Evolutionary conservation across 2,888 invertebrate genomes (phyloP), one percentile per base, ranked within the genome.

Genomic region (Ganaspis brasiliensis): DNA sequence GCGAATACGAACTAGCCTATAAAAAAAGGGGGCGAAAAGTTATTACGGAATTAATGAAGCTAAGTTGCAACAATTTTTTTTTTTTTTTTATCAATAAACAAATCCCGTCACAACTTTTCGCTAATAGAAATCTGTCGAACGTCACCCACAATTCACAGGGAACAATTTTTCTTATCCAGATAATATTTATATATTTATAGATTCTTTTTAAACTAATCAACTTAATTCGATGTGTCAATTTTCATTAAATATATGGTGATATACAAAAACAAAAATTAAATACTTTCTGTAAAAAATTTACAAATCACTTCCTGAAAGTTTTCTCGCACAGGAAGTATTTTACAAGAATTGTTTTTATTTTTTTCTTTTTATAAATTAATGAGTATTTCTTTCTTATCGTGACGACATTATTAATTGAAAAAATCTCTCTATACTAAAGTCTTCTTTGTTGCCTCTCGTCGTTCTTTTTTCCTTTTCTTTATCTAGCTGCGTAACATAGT

Each of bases 131-230:
- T 67, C 67, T 67, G 67, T 67, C 67, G 67, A 67, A 67, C 10
- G 45, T 67, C 67, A 40, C 67, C 67, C 24, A 67, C 67, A 67
- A 67, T 67, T 67, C 67, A 67, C 67, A 67, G 67, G 67, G 67
- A 67, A 40, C 24, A 67, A 67, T 67, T 67, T 63, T 21, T 45
- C 61, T 3, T 35, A 37, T 35, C n/a, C 8, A 45, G 21, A 67
- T 24, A 63, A 52, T 52, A 52, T 52, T 52, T 52, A 52, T 52
- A 52, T 52, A 19, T 49, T 16, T 3, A 14, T 49, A 19, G 1
- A 16, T 52, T 19, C 19, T 52, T 19, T 37, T 67, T 24, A 67
- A 45, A 67, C 45, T 67, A 67, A 45, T 63, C 26, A 61, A 61
- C 19, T 35, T 35, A 37, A 37, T 61, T 61, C 67, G 67, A 67